Conservation (phyloP, 2,888 invertebrate genomes). For the Megaustenia siamemsis region DNA sequence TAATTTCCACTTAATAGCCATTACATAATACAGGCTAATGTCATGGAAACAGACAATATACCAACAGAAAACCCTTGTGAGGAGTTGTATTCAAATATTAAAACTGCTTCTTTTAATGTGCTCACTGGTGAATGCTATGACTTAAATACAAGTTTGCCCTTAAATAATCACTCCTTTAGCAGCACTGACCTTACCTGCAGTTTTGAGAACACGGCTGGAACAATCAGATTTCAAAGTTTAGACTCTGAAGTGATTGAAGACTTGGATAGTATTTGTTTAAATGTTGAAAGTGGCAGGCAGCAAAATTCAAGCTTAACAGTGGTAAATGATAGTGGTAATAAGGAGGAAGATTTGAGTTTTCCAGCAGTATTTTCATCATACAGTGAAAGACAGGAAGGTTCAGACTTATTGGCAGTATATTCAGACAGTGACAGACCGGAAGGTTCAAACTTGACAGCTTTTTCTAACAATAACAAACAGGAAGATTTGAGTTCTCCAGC, state of each 20-base stretch:
- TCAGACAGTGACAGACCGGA: too few species aligned
- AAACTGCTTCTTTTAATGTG: conserved; percentile 1
- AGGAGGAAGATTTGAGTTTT: too few species aligned
- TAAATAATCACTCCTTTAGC: not conserved
- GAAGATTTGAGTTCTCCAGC: too few species aligned
- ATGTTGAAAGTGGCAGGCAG: not conserved
- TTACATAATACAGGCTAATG: not conserved
- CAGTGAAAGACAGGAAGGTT: too few species aligned
- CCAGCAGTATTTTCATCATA: too few species aligned
- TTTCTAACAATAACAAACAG: too few species aligned
- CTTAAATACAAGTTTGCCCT: not conserved
- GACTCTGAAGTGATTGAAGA: not conserved
- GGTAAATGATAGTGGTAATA: too few species aligned
- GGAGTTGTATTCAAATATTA: conserved; percentile 3
- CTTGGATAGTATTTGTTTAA: not conserved
- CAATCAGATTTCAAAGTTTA: not conserved
- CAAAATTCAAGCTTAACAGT: too few species aligned
- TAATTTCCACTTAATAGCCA: not conserved
- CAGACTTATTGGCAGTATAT: too few species aligned
- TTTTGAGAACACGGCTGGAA: not conserved
- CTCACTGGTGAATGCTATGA: not conserved
- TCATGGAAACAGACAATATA: conserved; percentile 12
- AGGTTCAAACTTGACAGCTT: too few species aligned
- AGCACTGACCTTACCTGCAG: not conserved
- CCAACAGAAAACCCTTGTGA: not conserved